These are phyloP conservation scores for Notodonta ziczac DNA, from an alignment of 2,888 invertebrate genomes.

Conservation along the genomic window DNA sequence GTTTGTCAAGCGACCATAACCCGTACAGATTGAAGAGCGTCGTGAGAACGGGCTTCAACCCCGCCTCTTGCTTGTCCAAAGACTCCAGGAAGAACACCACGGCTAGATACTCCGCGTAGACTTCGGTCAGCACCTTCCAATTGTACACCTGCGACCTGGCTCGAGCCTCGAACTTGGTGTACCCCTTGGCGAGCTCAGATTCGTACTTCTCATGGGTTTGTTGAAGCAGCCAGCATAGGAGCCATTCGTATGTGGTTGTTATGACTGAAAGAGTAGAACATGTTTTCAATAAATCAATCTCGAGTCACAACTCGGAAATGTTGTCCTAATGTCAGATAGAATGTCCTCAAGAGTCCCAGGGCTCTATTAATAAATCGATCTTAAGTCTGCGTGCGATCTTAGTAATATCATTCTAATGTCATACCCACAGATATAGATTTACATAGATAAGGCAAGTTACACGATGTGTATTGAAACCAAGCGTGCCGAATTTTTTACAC, in stretches of 20 bases:
- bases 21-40: constrained; percentile 71
- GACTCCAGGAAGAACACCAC: constrained; percentile 81
- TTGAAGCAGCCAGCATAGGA: constrained; percentile 91
- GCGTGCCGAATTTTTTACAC: too few species aligned
- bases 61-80: constrained; percentile 64
- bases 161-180: constrained; percentile 90
- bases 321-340: too few species aligned
- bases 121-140: constrained; percentile 89
- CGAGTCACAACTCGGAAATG: too few species aligned
- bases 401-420: too few species aligned
- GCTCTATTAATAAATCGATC: too few species aligned
- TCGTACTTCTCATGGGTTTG: constrained; percentile 87
- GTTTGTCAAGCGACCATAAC: constrained; percentile 86
- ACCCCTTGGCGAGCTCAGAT: constrained; percentile 80
- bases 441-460: too few species aligned
- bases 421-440: too few species aligned
- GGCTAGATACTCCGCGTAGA: constrained; percentile 90
- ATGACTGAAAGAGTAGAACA: constrained; percentile 83
- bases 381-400: too few species aligned
- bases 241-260: constrained; percentile 91
- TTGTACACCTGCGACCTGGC: constrained; percentile 93
- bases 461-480: too few species aligned
- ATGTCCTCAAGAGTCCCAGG: too few species aligned
- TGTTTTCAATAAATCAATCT: too few species aligned
- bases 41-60: constrained; percentile 77